Base-by-base conservation (phyloP, 1,140 invertebrate genomes). In the Amphibalanus amphitrite region DNA sequence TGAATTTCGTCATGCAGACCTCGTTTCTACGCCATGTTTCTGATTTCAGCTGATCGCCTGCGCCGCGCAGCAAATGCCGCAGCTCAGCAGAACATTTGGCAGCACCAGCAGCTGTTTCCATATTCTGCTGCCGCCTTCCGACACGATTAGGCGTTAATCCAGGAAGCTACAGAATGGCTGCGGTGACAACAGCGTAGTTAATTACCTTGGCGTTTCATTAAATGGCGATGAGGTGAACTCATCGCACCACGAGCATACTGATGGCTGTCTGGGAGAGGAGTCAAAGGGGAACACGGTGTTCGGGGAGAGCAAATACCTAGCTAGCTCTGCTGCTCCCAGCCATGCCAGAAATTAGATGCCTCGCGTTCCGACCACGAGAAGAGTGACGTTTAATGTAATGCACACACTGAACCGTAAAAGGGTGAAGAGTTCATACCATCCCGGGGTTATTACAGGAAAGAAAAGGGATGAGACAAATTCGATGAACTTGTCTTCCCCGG, bases 131-230 rank as follows among this genome's bases (percentile, higher is more conserved):
- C 1, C 47, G 20, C 47, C 10, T 59, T 20, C 17, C 47, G 47
- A 8, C 10, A 20, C 47, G 47, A 59, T 59, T 59, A 59, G 47
- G 17, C 47, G 47, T 59, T 59, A 59, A 59, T 59, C 47, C 47
- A 23, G 1, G 47, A 23, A 13, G 47, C 47, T 8, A 1, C 47
- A 20, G 23, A 59, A 59, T 20, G 47, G 47, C 47, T 8, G 47
- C 10, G 47, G 47, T 59, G 47, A 59, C 47, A 59, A 59, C 47
- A 59, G 23, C 23, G 47, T 59, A 59, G 47, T 59, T 59, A 59
- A 59, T 59, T 59, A 59, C 47, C 47, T 59, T 59, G 47, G 47
- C 47, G 47, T 59, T 59, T 59, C 47, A 59, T 59, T 59, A 59
- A 59, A 8, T 1, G 47, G 20, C 3, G 47, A 59, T 59, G 47